Percentiles rank a stretch among this genome's conserved stretches.
These are phyloP conservation scores for Dione juno DNA, from an alignment of 2,888 invertebrate species.

Conservation along the genomic window DNA sequence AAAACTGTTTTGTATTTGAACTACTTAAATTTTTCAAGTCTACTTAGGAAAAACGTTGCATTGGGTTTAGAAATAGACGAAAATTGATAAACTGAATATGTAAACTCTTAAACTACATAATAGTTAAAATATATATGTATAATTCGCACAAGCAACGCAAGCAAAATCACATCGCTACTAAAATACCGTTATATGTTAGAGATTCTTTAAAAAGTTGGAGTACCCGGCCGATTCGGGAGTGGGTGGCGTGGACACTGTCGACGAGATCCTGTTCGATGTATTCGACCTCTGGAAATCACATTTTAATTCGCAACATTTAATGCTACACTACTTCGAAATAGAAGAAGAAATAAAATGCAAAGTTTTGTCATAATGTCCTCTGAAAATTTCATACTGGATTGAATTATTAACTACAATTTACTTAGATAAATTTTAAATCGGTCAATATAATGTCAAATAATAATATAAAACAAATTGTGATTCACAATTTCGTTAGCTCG, in stretches of 20 bases:
- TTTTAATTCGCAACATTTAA: conserved; percentile 20
- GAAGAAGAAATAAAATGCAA: background rate
- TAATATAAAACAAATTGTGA: too few species aligned
- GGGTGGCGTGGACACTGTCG: conserved; percentile 75
- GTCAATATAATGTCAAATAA: too few species aligned
- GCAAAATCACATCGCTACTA: conserved; percentile 44
- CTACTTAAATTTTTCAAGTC: too few species aligned
- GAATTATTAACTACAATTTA: too few species aligned
- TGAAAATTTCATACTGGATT: too few species aligned
- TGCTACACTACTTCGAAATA: background rate
- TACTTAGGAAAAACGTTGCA: too few species aligned
- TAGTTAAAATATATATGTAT: background rate
- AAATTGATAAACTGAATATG: background rate
- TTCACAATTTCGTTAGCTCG: too few species aligned
- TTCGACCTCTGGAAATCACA: conserved; percentile 69
- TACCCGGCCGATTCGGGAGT: conserved; percentile 79
- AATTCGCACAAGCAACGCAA: conserved; percentile 58
- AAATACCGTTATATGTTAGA: conserved; percentile 65
- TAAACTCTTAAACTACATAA: background rate
- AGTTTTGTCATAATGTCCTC: background rate
- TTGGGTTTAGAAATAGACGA: background rate
- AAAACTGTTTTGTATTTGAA: too few species aligned
- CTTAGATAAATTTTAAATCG: too few species aligned
- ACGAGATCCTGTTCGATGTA: conserved; percentile 74
- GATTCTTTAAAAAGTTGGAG: conserved; percentile 77